Evolutionary conservation across 2,113 vertebrate species (phyloP).

Genomic region (Ranitomeya imitator): DNA sequence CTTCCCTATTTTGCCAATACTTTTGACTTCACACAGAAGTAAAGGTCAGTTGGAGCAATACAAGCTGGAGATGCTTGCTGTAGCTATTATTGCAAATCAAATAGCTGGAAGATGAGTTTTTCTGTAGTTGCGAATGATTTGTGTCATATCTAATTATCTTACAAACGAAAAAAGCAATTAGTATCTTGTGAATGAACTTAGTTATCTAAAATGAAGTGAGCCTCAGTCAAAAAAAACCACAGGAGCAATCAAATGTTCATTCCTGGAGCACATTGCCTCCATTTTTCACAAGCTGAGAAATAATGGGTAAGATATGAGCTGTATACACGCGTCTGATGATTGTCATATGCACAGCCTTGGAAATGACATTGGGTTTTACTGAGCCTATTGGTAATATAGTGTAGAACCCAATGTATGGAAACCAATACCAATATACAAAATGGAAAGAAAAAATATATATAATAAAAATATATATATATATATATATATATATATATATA

Average conservation of each 20-base stretch:
- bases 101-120: background rate
- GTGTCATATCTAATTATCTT: background rate
- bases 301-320: conserved; percentile 9
- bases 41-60: background rate
- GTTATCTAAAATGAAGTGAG: background rate
- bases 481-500: too few relatives aligned
- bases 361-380: conserved; percentile 7
- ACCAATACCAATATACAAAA: too few relatives aligned
- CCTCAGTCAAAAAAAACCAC: background rate
- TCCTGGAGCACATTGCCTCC: conserved; percentile 19
- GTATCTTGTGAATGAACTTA: background rate
- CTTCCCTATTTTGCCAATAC: background rate
- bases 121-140: background rate
- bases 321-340: conserved; percentile 14
- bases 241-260: conserved; percentile 16
- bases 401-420: too few relatives aligned
- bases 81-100: background rate
- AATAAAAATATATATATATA: too few relatives aligned
- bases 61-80: background rate
- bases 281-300: conserved; percentile 21
- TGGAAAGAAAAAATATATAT: too few relatives aligned
- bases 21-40: background rate
- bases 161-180: background rate
- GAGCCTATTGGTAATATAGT: background rate
- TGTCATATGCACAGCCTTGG: conserved; percentile 20